Conservation (phyloP, 2,113 vertebrate species). For the Paedocypris sp. region DNA sequence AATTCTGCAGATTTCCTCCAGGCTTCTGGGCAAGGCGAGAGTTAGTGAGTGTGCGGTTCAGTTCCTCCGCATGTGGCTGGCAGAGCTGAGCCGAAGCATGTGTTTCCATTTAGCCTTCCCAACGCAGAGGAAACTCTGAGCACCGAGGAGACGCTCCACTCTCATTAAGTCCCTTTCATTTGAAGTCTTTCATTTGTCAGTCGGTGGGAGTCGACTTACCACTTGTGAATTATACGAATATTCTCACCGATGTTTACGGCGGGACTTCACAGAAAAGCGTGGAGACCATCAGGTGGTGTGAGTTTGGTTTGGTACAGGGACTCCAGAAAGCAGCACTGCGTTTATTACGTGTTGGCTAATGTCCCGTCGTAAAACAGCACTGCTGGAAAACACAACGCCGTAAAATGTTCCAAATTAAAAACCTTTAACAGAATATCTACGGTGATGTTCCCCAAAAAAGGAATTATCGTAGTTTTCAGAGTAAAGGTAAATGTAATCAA, state of each 20-base stretch:
- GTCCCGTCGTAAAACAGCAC: conserved; percentile 18
- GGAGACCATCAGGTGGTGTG: not conserved
- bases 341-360: conserved; percentile 10
- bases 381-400: conserved; percentile 5
- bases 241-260: not conserved
- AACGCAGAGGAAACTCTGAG: conserved; percentile 35
- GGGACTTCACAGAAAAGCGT: conserved; percentile 1
- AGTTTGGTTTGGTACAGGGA: not conserved
- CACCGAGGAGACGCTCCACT: conserved; percentile 17
- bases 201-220: not conserved
- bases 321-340: conserved; percentile 8
- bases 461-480: too few species aligned
- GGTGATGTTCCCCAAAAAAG: too few species aligned
- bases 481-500: too few species aligned
- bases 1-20: too few species aligned
- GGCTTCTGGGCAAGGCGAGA: too few species aligned
- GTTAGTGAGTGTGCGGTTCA: not conserved
- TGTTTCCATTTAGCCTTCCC: conserved; percentile 31
- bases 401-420: too few species aligned
- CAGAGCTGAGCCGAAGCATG: conserved; percentile 18
- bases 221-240: not conserved
- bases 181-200: conserved; percentile 4
- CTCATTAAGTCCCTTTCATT: conserved; percentile 24
- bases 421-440: too few species aligned
- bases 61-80: conserved; percentile 14